A percentile compares a stretch with the other conserved stretches of the same genome.
Evolutionary conservation across 2,113 vertebrate genomes (phyloP).

Genomic region (Rhinichthys klamathensis): DNA sequence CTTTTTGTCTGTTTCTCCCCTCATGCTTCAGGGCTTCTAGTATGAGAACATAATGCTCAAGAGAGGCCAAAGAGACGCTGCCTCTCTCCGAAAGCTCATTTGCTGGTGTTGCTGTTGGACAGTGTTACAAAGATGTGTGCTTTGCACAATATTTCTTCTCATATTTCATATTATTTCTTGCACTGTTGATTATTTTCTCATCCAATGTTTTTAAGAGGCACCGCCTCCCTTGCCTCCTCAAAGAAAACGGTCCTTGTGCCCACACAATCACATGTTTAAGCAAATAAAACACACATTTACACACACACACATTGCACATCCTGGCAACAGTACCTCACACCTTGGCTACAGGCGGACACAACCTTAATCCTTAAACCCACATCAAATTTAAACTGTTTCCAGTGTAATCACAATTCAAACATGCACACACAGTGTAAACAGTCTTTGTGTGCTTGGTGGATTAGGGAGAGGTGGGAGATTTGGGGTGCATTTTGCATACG

Average conservation of each 20-base stretch:
- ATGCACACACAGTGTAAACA: slow-evolving; percentile 44
- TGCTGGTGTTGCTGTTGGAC: slow-evolving; percentile 13
- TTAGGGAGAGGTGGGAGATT: slow-evolving; percentile 47
- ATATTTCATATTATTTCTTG: not conserved
- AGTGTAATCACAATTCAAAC: slow-evolving; percentile 38
- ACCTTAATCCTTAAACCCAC: slow-evolving; percentile 55
- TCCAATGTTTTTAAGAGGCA: not conserved
- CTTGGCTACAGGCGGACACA: slow-evolving; percentile 40
- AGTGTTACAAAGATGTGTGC: not conserved
- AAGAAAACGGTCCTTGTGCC: not conserved
- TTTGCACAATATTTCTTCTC: not conserved
- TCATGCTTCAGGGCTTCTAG: not conserved
- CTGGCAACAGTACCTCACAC: slow-evolving; percentile 32
- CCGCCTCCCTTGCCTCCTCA: not conserved
- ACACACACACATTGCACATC: slow-evolving; percentile 38
- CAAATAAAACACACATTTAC: slow-evolving; percentile 52
- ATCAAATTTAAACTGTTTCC: slow-evolving; percentile 49
- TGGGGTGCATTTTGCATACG: slow-evolving; percentile 69
- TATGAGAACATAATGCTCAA: not conserved
- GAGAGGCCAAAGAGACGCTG: not conserved
- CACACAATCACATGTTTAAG: slow-evolving; percentile 37
- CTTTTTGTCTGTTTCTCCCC: not conserved
- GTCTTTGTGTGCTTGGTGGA: slow-evolving; percentile 53
- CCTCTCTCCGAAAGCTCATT: not conserved
- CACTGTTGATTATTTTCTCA: slow-evolving; percentile 11